phyloP scores from a whole-genome alignment of 2,113 vertebrate genomes.

The Corythornis cristatus region DNA sequence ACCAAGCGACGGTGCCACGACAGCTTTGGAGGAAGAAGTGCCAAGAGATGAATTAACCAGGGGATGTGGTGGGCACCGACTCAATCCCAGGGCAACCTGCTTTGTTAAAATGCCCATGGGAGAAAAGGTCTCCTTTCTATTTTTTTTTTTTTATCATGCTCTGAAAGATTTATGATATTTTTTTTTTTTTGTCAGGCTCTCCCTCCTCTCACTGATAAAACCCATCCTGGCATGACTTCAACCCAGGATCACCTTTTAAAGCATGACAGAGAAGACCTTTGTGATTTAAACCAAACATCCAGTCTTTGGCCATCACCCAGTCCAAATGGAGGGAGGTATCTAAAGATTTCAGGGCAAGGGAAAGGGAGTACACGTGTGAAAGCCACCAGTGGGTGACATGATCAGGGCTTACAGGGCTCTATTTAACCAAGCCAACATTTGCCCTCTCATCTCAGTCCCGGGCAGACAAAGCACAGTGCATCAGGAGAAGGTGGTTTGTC shows the following conservation, averaged over 20 bases:
- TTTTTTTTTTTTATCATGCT: not conserved
- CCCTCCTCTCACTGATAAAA: not conserved
- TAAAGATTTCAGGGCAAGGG: not conserved
- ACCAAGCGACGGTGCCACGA: accelerated
- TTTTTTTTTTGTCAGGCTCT: not conserved
- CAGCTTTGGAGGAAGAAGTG: not conserved
- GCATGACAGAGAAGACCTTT: not conserved
- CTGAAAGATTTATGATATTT: not conserved
- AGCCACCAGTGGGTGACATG: not conserved
- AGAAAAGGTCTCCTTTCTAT: not conserved
- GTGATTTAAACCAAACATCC: not conserved
- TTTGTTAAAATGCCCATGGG: not conserved
- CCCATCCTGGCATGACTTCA: not conserved
- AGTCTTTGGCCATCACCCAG: not conserved
- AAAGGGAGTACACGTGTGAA: not conserved
- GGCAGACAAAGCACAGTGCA: not conserved
- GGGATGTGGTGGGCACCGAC: accelerated
- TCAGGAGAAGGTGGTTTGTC: not conserved
- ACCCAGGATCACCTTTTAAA: not conserved
- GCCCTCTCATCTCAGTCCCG: not conserved
- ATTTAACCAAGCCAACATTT: not conserved
- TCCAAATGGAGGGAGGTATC: not conserved
- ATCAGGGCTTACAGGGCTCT: not conserved
- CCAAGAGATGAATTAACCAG: slow-evolving; percentile 9
- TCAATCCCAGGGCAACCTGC: not conserved